Evolutionary conservation across 2,797 vertebrate genomes (phyloP).

Genomic region (Crenichthys baileyi): DNA sequence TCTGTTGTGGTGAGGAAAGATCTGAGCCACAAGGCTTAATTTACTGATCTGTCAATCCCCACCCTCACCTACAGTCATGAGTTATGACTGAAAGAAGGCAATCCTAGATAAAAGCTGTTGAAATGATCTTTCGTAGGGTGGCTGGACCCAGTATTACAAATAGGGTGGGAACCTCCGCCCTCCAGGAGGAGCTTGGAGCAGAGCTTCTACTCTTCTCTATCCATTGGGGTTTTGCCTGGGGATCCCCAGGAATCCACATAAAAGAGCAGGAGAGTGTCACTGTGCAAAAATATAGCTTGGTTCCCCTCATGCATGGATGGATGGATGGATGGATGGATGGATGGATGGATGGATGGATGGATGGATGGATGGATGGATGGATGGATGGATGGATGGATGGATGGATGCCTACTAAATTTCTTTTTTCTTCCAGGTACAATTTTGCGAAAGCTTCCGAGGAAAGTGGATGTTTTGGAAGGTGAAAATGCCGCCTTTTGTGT

Average conservation of each 20-base stretch:
- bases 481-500: constrained; percentile 97
- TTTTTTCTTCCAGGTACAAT: constrained; percentile 85
- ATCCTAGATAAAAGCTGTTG: no score
- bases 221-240: neutral
- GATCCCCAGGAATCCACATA: no score
- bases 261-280: neutral
- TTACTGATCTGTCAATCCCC: no score
- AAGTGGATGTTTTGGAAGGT: constrained; percentile 94
- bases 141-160: no score
- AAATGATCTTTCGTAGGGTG: no score
- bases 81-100: no score
- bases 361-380: neutral
- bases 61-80: no score
- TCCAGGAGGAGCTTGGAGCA: no score
- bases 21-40: no score
- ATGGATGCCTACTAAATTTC: neutral
- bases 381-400: neutral
- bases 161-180: no score
- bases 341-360: neutral
- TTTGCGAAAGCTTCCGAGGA: constrained; percentile 90
- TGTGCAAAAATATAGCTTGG: neutral
- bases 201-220: neutral
- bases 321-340: neutral
- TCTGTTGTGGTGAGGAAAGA: no score
- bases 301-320: neutral